These are phyloP conservation scores for Asarcornis scutulata DNA, from an alignment of 2,113 vertebrate genomes.

Conservation along the genomic window DNA sequence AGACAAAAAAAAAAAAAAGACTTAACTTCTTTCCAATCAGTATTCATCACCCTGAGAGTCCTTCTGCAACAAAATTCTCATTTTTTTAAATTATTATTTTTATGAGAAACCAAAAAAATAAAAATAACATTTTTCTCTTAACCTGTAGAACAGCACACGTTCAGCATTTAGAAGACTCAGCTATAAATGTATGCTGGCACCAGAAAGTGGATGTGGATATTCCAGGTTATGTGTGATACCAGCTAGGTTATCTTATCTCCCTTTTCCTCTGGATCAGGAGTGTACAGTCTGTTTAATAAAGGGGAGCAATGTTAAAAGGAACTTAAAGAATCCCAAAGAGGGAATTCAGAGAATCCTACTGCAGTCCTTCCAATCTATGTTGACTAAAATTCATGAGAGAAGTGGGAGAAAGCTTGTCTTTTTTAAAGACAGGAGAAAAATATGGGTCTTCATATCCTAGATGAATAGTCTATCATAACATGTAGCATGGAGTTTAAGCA, in stretches of 20 bases:
- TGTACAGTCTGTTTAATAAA: not conserved
- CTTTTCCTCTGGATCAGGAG: not conserved
- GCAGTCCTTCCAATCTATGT: not conserved
- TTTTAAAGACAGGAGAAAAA: not conserved
- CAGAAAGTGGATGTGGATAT: not conserved
- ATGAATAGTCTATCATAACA: not conserved
- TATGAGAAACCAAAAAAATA: not conserved
- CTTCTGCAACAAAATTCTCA: no score
- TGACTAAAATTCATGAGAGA: not conserved
- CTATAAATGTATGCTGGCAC: not conserved
- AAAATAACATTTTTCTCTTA: not conserved
- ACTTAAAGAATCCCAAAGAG: not conserved
- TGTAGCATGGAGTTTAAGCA: not conserved
- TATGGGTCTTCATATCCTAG: rapidly evolving
- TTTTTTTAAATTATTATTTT: no score
- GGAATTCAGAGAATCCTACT: not conserved
- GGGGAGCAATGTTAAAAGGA: not conserved
- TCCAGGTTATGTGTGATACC: not conserved
- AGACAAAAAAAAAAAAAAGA: no score
- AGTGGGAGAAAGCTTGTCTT: not conserved
- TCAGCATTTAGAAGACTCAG: not conserved
- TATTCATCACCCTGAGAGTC: not conserved
- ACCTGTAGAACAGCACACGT: not conserved
- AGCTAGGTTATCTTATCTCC: not conserved
- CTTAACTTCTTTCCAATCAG: not conserved